Evolutionary conservation across 2,113 vertebrate species (phyloP).

Genomic region (Forbesichthys papilliferus): DNA sequence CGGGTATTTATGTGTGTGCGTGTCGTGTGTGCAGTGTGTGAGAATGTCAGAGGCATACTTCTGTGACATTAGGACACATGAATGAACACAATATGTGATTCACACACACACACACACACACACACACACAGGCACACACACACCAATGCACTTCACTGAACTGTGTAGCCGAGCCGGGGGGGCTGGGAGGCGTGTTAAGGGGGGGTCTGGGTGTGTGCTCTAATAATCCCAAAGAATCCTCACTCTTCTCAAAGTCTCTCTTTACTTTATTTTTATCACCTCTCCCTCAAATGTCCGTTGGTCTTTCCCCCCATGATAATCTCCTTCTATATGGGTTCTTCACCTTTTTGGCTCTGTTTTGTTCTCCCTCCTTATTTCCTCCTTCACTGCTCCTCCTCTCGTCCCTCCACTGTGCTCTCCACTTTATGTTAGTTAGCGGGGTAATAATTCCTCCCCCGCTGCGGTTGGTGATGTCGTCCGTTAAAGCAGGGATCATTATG

Average conservation of each 20-base stretch:
- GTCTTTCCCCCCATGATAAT: conserved; percentile 21
- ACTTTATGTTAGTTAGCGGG: conserved; percentile 9
- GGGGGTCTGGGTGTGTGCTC: too few relatives aligned
- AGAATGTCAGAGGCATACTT: neutral
- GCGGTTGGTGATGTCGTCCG: conserved; percentile 45
- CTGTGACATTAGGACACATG: neutral
- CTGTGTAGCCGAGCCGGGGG: too few relatives aligned
- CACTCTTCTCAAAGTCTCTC: neutral
- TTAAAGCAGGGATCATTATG: conserved; percentile 44
- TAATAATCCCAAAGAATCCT: too few relatives aligned
- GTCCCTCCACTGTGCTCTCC: neutral
- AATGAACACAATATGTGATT: neutral
- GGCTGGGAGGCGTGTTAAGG: too few relatives aligned
- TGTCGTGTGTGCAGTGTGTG: neutral
- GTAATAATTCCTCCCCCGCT: conserved; percentile 48
- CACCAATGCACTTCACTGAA: too few relatives aligned
- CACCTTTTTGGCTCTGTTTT: neutral
- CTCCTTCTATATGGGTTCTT: neutral
- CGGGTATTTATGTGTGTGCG: neutral
- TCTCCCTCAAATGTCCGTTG: conserved; percentile 22
- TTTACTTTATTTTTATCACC: conserved; percentile 12
- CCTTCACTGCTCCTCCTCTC: neutral
- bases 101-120: too few relatives aligned
- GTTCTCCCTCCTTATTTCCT: conserved; percentile 9
- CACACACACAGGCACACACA: too few relatives aligned